Evolutionary conservation across 2,888 invertebrate species (phyloP).

Genomic region (Drosophila trichaetosa): DNA sequence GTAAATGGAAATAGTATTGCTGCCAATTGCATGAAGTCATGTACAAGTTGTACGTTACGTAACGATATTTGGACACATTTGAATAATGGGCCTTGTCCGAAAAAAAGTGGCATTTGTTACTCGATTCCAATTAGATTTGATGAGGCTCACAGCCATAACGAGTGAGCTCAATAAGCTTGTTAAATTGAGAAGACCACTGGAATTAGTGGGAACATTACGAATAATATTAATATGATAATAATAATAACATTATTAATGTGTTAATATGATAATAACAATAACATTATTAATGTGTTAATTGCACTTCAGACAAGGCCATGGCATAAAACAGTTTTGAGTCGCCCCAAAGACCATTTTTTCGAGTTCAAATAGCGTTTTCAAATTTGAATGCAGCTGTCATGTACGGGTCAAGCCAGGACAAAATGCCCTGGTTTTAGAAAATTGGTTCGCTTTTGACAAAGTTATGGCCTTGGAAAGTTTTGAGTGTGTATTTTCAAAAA

Average conservation of each 20-base stretch:
- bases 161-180: neutral
- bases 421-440: neutral
- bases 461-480: neutral
- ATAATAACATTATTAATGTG: neutral
- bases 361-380: neutral
- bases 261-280: neutral
- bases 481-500: neutral
- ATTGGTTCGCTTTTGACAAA: neutral
- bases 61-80: conserved; percentile 61
- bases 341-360: neutral
- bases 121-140: conserved; percentile 11
- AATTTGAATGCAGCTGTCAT: neutral
- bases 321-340: neutral
- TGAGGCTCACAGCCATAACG: conserved; percentile 1
- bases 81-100: conserved; percentile 38
- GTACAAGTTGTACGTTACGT: conserved; percentile 9
- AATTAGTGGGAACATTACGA: neutral
- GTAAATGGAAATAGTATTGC: conserved; percentile 38
- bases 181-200: neutral
- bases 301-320: neutral
- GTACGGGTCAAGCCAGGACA: neutral
- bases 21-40: conserved; percentile 22
- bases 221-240: neutral
- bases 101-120: conserved; percentile 36
- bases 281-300: neutral